Evolutionary conservation across 2,113 vertebrate genomes (phyloP).

Genomic region (Oreochromis aureus): DNA sequence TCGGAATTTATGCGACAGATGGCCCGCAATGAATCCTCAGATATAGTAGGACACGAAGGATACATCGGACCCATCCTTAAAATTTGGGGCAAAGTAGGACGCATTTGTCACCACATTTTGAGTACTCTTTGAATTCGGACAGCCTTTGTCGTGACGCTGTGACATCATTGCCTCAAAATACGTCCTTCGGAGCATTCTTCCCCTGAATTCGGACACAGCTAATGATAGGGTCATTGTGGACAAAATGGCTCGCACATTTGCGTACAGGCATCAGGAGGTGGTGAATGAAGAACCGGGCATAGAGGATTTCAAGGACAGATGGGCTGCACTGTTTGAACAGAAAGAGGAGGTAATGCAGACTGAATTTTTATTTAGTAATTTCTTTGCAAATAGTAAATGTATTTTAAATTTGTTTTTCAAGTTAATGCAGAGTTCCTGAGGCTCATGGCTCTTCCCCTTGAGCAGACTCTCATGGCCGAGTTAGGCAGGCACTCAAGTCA

Average conservation of each 20-base stretch:
- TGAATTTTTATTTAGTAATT: neutral
- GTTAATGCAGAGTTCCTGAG: conserved; percentile 32
- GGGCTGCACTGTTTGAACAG: neutral
- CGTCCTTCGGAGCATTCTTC: too few species aligned
- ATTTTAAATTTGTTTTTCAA: neutral
- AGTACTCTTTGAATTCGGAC: too few species aligned
- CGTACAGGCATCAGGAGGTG: neutral
- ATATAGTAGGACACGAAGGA: too few species aligned
- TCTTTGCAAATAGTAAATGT: neutral
- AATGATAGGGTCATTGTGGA: neutral
- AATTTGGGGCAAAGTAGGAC: too few species aligned
- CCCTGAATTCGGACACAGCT: too few species aligned
- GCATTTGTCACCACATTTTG: too few species aligned
- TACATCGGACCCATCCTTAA: too few species aligned
- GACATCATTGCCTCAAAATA: too few species aligned
- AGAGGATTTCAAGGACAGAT: conserved; percentile 9
- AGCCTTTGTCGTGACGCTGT: too few species aligned
- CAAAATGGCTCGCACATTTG: neutral
- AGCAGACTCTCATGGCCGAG: neutral
- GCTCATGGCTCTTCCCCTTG: conserved; percentile 16
- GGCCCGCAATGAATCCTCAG: too few species aligned
- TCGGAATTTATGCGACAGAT: too few species aligned
- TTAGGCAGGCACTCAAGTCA: conserved; percentile 10
- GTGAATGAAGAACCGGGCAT: neutral
- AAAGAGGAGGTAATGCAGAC: neutral